These are phyloP conservation scores for Heterodera schachtii DNA, from an alignment of 1,140 invertebrate species.

Conservation along the genomic window DNA sequence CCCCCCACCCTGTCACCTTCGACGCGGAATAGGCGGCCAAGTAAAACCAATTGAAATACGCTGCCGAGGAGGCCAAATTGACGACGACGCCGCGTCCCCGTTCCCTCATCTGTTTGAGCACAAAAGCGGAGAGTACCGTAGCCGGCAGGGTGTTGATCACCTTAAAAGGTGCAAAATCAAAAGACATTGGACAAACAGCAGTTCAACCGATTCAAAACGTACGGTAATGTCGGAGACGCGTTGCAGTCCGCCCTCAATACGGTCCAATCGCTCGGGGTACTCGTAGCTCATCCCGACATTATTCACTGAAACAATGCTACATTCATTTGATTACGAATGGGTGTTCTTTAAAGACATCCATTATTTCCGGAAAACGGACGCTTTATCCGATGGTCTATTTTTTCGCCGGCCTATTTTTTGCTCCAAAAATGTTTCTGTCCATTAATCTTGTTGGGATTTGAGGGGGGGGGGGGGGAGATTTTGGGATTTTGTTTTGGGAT, in stretches of 20 bases:
- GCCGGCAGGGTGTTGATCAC: constrained; percentile 43
- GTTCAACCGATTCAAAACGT: constrained; percentile 21
- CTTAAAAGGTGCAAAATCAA: neutral
- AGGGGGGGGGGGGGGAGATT: too few relatives aligned
- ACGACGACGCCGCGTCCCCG: constrained; percentile 45
- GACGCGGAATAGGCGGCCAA: constrained; percentile 60
- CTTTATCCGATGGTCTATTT: too few relatives aligned
- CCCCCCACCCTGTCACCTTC: constrained; percentile 43
- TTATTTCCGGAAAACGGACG: too few relatives aligned
- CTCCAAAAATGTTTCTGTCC: too few relatives aligned
- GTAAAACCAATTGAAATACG: constrained; percentile 29
- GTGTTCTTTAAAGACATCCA: too few relatives aligned
- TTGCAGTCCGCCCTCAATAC: constrained; percentile 55
- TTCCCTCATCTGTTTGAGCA: constrained; percentile 46
- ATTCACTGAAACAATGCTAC: constrained; percentile 48
- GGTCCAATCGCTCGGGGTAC: constrained; percentile 60
- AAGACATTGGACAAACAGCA: neutral
- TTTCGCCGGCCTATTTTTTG: too few relatives aligned
- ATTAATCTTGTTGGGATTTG: neutral
- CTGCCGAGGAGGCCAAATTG: constrained; percentile 48
- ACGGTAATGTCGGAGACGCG: constrained; percentile 56
- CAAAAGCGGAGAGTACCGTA: constrained; percentile 43
- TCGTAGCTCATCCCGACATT: constrained; percentile 63
- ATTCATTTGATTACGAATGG: neutral
- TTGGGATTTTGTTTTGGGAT: too few relatives aligned